Base-by-base conservation (phyloP, 2,797 vertebrate species). In the Hybognathus amarus region DNA sequence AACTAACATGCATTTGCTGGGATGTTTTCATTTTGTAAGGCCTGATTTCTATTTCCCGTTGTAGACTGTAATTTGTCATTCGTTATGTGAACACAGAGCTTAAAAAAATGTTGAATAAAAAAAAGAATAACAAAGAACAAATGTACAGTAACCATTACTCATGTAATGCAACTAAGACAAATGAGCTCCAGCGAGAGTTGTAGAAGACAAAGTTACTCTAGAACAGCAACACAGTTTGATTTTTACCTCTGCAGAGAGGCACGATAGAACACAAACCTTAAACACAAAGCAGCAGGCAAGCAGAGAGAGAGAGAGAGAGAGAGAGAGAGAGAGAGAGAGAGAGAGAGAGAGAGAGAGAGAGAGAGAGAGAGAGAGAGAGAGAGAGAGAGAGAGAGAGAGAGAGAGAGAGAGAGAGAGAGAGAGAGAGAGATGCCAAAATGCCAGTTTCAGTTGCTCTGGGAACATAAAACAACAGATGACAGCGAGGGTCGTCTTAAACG, bases 381-480 rank as follows among this genome's bases (percentile, higher is more conserved):
- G 38, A 38, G 38, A 47, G 17, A 56, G 66, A 5, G 10, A 63
- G 56, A 27, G 13, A 66, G 45, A 24, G 45, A 70, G 38, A 69
- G 36, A 50, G 71, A 36, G 56, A 79, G 30, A 67, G 82, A 86
- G 86, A 93, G 91, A 94, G 92, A 93, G 91, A 93, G 88, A 87
- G 88, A 11, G 40, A 11, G 40, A 11, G 40, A 11, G 40, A 11
- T 9, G 80, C 83, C 88, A 88, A 91, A 92, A 91, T 90, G 88
- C 87, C 87, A 73, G 91, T 89, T 93, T 94, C 89, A 91, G 91
- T 93, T 91, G 91, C 91, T 93, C 89, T 77, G 89, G 93, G 92
- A 95, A 95, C 91, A 90, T 94, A 93, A 95, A 95, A 95, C 93
- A 94, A 87, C 30, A 79, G 92, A 93, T 92, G 93, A 94, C 92